Evolutionary conservation across 2,113 vertebrate genomes (phyloP).

Genomic region (Oryzias woworae): DNA sequence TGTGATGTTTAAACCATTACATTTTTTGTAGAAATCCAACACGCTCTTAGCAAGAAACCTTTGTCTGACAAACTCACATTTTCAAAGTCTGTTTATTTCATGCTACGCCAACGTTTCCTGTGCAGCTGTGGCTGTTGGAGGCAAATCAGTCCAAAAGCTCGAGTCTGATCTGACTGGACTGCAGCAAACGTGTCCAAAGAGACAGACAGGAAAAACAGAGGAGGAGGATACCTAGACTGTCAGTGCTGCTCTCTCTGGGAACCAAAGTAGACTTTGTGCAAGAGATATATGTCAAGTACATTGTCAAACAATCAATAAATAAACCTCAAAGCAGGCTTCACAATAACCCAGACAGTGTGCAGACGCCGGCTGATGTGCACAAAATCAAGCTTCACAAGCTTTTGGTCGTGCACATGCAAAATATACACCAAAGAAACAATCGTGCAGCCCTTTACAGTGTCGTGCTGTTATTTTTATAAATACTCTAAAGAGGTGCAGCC

Average conservation of each 20-base stretch:
- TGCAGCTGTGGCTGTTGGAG: constrained; percentile 53
- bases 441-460: constrained; percentile 42
- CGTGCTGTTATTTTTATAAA: constrained; percentile 70
- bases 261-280: constrained; percentile 24
- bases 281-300: constrained; percentile 21
- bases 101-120: constrained; percentile 31
- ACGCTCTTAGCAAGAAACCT: constrained; percentile 7
- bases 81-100: constrained; percentile 38
- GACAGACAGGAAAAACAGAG: constrained; percentile 17
- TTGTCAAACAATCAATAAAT: constrained; percentile 6
- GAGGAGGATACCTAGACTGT: constrained; percentile 24
- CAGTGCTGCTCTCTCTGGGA: constrained; percentile 24
- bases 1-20: background rate
- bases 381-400: constrained; percentile 17
- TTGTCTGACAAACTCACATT: constrained; percentile 18
- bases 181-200: constrained; percentile 38
- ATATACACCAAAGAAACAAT: constrained; percentile 34
- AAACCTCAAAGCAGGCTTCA: constrained; percentile 4
- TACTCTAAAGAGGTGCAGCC: constrained; percentile 68
- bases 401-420: constrained; percentile 2
- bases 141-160: constrained; percentile 41
- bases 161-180: constrained; percentile 38
- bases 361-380: constrained; percentile 15
- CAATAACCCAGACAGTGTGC: constrained; percentile 5
- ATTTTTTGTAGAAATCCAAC: constrained; percentile 4